Percentiles rank a stretch among this genome's conserved stretches.
Evolutionary conservation across 2,888 invertebrate species (phyloP).

Genomic region (Adelphocoris suturalis): DNA sequence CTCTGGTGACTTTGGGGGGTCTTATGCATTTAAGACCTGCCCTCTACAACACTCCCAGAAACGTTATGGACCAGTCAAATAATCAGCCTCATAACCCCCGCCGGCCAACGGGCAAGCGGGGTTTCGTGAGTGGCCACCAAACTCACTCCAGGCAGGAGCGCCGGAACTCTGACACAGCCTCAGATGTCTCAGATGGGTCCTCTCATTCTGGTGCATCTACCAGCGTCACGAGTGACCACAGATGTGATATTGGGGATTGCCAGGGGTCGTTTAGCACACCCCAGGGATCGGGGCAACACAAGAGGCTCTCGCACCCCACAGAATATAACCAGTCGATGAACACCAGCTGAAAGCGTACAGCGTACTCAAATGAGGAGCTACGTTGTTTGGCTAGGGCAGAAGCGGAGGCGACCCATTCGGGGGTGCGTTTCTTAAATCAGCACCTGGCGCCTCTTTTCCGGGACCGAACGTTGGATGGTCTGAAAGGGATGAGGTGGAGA

Average conservation of each 20-base stretch:
- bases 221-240: too few species aligned
- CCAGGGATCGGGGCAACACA: not conserved
- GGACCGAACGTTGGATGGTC: not conserved
- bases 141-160: not conserved
- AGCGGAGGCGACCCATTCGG: not conserved
- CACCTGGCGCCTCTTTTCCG: not conserved
- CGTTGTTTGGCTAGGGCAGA: not conserved
- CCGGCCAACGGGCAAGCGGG: not conserved
- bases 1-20: conserved; percentile 10
- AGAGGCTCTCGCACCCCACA: not conserved
- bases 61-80: not conserved
- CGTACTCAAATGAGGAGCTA: not conserved
- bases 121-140: not conserved
- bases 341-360: not conserved
- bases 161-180: not conserved
- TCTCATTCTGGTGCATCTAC: too few species aligned
- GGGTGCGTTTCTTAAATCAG: not conserved
- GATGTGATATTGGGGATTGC: not conserved
- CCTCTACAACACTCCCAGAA: not conserved
- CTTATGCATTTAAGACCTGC: not conserved
- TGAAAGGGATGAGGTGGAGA: not conserved
- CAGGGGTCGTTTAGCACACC: not conserved
- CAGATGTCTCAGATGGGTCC: not conserved
- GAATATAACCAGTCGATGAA: not conserved
- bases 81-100: not conserved